phyloP scores from a whole-genome alignment of 2,797 vertebrate species.

The Syngnathus acus region DNA sequence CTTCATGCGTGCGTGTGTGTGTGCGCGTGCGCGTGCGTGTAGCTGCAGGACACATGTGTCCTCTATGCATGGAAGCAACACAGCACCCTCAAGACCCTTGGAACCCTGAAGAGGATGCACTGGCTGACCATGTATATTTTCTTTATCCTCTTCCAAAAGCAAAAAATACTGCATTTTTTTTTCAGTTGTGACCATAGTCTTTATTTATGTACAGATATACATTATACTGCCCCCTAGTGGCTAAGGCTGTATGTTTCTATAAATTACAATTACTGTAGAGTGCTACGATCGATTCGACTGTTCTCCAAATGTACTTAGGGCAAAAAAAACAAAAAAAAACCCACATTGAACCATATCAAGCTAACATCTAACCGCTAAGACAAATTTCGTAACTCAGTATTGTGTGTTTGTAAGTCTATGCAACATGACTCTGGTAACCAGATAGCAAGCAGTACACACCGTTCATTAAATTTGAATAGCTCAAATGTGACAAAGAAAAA shows the following conservation, averaged over 20 bases:
- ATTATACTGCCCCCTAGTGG: too few relatives aligned
- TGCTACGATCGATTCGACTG: too few relatives aligned
- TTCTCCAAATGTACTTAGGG: too few relatives aligned
- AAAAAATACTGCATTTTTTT: too few relatives aligned
- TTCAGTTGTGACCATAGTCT: too few relatives aligned
- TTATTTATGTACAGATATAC: too few relatives aligned
- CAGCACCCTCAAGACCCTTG: neutral
- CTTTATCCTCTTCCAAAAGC: neutral
- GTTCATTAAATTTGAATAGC: conserved; percentile 77
- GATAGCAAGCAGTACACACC: conserved; percentile 51
- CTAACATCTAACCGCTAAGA: neutral
- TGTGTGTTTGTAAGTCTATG: conserved; percentile 17
- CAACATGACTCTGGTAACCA: conserved; percentile 70
- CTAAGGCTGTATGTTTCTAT: too few relatives aligned
- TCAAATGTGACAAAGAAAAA: conserved; percentile 34
- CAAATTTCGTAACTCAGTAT: neutral
- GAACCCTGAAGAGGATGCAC: neutral
- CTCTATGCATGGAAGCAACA: conserved; percentile 26
- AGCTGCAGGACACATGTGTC: conserved; percentile 57
- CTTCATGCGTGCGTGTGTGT: conserved; percentile 5
- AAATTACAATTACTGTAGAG: too few relatives aligned
- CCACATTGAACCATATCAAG: neutral
- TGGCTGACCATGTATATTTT: neutral
- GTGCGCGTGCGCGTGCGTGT: conserved; percentile 6
- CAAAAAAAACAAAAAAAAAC: too few relatives aligned